These are phyloP conservation scores for Sebastes aleutianus DNA, from an alignment of 2,797 vertebrate genomes.

Conservation along the genomic window DNA sequence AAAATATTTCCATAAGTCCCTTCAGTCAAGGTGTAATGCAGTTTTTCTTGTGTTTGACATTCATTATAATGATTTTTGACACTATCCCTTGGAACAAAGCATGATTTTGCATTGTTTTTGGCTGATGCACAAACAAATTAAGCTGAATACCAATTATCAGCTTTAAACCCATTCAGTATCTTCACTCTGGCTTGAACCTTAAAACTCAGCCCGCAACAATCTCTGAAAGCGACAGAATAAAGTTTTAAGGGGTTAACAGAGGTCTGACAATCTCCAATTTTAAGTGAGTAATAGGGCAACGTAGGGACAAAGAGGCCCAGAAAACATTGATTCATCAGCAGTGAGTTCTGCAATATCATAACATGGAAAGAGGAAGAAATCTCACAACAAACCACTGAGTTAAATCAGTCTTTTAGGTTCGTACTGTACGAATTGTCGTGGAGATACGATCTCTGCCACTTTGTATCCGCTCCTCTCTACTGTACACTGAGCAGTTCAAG, in stretches of 20 bases:
- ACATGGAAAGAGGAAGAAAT: conserved; percentile 7
- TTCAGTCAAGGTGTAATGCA: neutral
- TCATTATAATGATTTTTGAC: neutral
- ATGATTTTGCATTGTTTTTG: neutral
- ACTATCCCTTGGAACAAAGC: neutral
- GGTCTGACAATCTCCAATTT: neutral
- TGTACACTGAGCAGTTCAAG: neutral
- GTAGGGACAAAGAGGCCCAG: neutral
- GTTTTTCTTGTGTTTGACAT: neutral
- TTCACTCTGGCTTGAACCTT: neutral
- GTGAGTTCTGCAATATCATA: neutral
- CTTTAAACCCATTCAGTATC: no score
- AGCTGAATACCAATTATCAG: neutral
- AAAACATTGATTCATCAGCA: conserved; percentile 1
- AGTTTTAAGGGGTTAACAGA: neutral
- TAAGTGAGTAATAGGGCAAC: neutral
- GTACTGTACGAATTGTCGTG: neutral
- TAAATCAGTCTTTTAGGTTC: neutral
- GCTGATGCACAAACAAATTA: neutral
- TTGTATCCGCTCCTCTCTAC: neutral
- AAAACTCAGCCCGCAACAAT: no score
- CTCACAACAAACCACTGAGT: neutral
- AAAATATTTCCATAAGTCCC: neutral
- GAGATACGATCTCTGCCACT: neutral
- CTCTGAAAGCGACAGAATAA: no score